Percentiles rank a stretch among this genome's conserved stretches.
Evolutionary conservation across 2,888 invertebrate species (phyloP).

Genomic region (Drosophila barbarae): DNA sequence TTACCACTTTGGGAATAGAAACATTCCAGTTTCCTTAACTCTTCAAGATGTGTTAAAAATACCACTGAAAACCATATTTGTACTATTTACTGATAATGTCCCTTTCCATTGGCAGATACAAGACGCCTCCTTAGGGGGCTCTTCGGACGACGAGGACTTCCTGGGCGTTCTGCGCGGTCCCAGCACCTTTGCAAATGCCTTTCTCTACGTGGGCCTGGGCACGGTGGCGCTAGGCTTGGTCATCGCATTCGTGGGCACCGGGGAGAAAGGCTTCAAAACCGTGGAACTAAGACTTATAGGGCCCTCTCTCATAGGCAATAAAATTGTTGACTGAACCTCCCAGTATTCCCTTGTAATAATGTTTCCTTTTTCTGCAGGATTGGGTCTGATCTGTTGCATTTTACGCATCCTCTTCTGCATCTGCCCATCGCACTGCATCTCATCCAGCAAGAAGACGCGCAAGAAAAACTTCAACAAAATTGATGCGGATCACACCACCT

Average conservation of each 20-base stretch:
- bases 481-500: slow-evolving; percentile 80
- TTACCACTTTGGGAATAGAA: not conserved
- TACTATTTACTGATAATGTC: slow-evolving; percentile 1
- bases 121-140: slow-evolving; percentile 90
- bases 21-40: not conserved
- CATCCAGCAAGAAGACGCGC: slow-evolving; percentile 84
- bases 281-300: slow-evolving; percentile 92
- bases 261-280: slow-evolving; percentile 93
- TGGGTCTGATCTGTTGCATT: slow-evolving; percentile 90
- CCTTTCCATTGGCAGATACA: slow-evolving; percentile 84
- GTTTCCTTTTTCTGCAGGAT: slow-evolving; percentile 77
- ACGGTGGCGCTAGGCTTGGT: slow-evolving; percentile 91
- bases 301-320: slow-evolving; percentile 85
- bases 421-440: slow-evolving; percentile 88
- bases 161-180: slow-evolving; percentile 84
- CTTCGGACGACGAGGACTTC: slow-evolving; percentile 87
- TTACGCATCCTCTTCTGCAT: slow-evolving; percentile 91
- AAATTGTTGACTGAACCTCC: not conserved
- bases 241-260: slow-evolving; percentile 93
- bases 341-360: not conserved
- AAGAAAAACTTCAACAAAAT: slow-evolving; percentile 80
- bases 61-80: not conserved
- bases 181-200: slow-evolving; percentile 90
- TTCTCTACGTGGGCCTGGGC: slow-evolving; percentile 91
- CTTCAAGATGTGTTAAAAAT: not conserved